phyloP scores from a whole-genome alignment of 2,113 vertebrate genomes.

The Ammospiza nelsoni region DNA sequence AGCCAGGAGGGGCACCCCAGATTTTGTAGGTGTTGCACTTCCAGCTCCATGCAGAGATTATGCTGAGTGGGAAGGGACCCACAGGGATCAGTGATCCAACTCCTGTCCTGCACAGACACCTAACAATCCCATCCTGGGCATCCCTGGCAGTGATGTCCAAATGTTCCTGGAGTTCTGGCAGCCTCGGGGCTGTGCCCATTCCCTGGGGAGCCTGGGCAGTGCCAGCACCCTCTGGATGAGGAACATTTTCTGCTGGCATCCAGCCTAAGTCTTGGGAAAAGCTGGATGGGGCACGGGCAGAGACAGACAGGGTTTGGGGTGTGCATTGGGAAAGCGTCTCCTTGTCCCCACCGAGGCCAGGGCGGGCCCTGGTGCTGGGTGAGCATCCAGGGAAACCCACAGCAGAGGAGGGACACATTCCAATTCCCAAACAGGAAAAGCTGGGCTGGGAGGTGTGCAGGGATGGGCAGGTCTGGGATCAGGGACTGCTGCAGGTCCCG shows the following conservation, averaged over 20 bases:
- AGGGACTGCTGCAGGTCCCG: fast-evolving
- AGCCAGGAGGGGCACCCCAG: not conserved
- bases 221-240: not conserved
- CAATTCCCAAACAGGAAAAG: not conserved
- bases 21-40: not conserved
- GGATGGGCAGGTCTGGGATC: not conserved
- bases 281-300: not conserved
- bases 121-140: not conserved
- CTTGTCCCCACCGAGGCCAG: fast-evolving
- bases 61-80: not conserved
- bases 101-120: not conserved
- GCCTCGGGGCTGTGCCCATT: not conserved
- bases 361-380: fast-evolving
- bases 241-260: not conserved
- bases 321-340: fast-evolving
- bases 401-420: fast-evolving
- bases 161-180: not conserved
- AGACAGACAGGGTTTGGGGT: not conserved
- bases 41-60: fast-evolving
- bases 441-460: not conserved
- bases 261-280: not conserved
- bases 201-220: not conserved
- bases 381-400: fast-evolving
- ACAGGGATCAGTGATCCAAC: fast-evolving
- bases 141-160: not conserved